A percentile compares a stretch with the other conserved stretches of the same genome.
phyloP scores from a whole-genome alignment of 2,113 vertebrate genomes.

The Lasiurus cinereus region DNA sequence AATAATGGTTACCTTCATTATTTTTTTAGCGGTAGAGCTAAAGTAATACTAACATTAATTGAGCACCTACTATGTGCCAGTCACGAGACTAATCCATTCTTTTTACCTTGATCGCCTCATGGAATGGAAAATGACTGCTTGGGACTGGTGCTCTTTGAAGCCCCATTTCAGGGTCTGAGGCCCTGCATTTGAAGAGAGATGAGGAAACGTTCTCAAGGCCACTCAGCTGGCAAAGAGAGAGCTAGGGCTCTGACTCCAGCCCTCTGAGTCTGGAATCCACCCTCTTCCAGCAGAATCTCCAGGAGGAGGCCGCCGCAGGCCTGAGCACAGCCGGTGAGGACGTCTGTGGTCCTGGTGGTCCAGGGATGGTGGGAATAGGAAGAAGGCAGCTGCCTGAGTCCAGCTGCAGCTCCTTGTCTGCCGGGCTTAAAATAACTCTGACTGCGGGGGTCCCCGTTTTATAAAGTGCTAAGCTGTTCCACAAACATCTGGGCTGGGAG shows the following conservation, averaged over 20 bases:
- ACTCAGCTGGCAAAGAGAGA: neutral
- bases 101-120: neutral
- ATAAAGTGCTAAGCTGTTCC: conserved; percentile 23
- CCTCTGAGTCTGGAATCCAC: neutral
- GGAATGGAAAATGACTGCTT: neutral
- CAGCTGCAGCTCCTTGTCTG: neutral
- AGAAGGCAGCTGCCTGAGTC: conserved; percentile 24
- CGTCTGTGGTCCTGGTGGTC: neutral
- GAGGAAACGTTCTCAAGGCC: neutral
- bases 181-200: neutral
- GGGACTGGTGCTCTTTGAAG: neutral
- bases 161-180: neutral
- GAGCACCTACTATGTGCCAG: neutral
- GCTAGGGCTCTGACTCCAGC: neutral
- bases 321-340: neutral
- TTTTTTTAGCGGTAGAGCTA: neutral
- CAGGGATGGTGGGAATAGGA: neutral
- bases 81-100: neutral
- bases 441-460: conserved; percentile 17
- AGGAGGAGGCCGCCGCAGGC: neutral
- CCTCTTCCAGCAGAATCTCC: neutral
- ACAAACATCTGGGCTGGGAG: neutral
- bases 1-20: neutral
- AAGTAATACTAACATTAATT: neutral
- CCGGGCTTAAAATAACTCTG: conserved; percentile 30